Evolutionary conservation across 2,113 vertebrate species (phyloP).

Genomic region (Turnix velox): DNA sequence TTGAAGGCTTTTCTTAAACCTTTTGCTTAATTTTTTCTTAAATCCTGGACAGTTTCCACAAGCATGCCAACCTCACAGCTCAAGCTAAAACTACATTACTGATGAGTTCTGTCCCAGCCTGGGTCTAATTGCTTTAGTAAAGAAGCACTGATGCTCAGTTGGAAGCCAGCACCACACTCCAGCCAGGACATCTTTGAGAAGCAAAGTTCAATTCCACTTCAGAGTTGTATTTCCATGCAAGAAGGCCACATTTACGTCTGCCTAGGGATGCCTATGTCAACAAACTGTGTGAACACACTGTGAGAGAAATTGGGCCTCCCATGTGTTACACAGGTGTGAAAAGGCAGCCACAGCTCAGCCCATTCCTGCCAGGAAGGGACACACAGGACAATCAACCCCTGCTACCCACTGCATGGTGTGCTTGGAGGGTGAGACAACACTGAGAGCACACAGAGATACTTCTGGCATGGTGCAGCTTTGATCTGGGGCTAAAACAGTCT

Average conservation of each 20-base stretch:
- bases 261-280: accelerated
- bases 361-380: background rate
- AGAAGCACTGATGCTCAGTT: background rate
- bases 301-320: background rate
- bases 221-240: accelerated
- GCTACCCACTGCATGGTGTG: accelerated
- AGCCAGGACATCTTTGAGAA: background rate
- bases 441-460: background rate
- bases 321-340: background rate
- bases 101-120: background rate
- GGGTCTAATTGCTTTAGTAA: background rate
- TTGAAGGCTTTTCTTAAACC: background rate
- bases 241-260: accelerated
- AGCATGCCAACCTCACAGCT: background rate
- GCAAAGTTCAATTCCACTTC: background rate
- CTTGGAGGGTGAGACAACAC: accelerated
- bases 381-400: background rate
- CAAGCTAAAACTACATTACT: background rate
- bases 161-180: background rate
- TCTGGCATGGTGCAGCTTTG: background rate
- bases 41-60: background rate
- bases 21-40: background rate
- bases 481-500: background rate
- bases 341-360: background rate
- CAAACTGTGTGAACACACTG: accelerated